These are phyloP conservation scores for Rhamphomyia laevipes DNA, from an alignment of 2,888 invertebrate genomes.

Conservation along the genomic window DNA sequence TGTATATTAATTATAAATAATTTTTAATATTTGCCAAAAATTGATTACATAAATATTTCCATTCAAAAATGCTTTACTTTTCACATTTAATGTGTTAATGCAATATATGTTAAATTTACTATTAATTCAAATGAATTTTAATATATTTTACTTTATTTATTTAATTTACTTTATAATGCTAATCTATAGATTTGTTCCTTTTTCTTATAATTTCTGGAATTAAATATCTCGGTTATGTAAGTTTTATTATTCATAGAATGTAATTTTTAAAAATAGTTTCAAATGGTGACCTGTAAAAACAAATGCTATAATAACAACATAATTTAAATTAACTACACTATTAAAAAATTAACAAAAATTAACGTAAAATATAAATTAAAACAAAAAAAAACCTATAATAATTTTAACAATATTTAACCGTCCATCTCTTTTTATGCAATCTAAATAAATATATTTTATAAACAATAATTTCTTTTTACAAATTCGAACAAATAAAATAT, in stretches of 20 bases:
- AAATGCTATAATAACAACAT: constrained; percentile 21
- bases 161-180: not conserved
- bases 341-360: too few relatives aligned
- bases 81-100: not conserved
- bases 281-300: constrained; percentile 29
- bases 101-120: too few relatives aligned
- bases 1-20: not conserved
- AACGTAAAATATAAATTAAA: not conserved
- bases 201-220: not conserved
- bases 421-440: too few relatives aligned
- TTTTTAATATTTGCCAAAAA: not conserved
- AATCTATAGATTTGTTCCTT: not conserved
- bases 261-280: constrained; percentile 29
- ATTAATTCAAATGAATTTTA: not conserved
- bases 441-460: too few relatives aligned
- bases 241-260: constrained; percentile 20
- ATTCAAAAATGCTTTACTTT: not conserved
- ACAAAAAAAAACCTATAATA: too few relatives aligned
- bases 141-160: not conserved
- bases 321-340: not conserved
- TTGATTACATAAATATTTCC: not conserved
- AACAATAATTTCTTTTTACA: too few relatives aligned
- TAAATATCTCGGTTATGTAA: not conserved
- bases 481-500: too few relatives aligned
- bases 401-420: not conserved